Base-by-base conservation (phyloP, 2,113 vertebrate species). In the Paedocypris sp. region DNA sequence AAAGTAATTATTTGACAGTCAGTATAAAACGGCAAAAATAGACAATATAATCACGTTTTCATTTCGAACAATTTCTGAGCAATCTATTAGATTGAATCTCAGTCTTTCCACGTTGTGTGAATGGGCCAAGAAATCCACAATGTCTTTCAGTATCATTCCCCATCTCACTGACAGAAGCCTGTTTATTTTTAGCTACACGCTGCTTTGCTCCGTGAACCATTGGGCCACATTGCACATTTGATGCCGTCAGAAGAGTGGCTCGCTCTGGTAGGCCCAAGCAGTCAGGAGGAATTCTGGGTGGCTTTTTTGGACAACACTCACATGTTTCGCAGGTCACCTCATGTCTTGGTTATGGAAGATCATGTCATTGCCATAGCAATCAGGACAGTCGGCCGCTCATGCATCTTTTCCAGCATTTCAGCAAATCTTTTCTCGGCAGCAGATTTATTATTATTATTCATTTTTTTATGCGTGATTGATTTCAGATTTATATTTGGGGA, bases 331-430 rank as follows among this genome's bases (percentile, higher is more conserved):
- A 79, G 80, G 77, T 79, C 82, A 80, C 73, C 52, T 63, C 69
- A 72, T 13, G 47, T 75, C 72, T 67, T 70, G 73, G 72, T 72
- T 83, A 52, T 72, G 62, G 72, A 69, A 78, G 78, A 80, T 79
- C 77, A 79, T 83, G 78, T 79, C 68, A 86, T 89, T 85, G 78
- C 85, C 75, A 83, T 90, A 83, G 85, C 73, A 79, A 87, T 84
- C 77, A 1, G 78, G 68, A 78, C 80, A 77, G 73, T 85, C 81
- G 81, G 79, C 64, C 71, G 72, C 69, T 62, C 49, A 73, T 70
- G 73, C 68, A 71, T 80, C 78, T 81, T 78, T 76, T 82, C 25
- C 35, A 28, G 76, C 36, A 13, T 53, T 60, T 59, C 22, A 48
- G 35, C 53, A 58, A 57, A 62, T 25, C 25, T 13, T 22, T 26